Conservation (phyloP, 2,888 invertebrate species). For the Teleogryllus oceanicus region DNA sequence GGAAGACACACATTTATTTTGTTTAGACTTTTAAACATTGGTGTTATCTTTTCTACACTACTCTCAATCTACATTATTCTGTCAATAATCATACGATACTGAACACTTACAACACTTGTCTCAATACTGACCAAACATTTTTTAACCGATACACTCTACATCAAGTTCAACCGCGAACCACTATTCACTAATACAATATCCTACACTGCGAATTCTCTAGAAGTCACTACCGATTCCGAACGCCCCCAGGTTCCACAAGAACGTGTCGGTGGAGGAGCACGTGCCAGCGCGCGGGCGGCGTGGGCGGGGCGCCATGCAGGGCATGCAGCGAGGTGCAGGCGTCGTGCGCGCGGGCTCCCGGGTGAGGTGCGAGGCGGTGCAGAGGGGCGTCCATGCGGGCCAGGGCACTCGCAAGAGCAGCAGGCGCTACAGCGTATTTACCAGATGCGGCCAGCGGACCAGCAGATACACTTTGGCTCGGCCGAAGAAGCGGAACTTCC, state of each 20-base stretch:
- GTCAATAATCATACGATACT: too few relatives aligned
- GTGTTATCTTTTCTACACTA: too few relatives aligned
- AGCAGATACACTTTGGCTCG: constrained; percentile 59
- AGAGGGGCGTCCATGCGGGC: neutral
- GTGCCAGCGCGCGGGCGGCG: neutral
- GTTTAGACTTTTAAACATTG: too few relatives aligned
- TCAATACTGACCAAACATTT: too few relatives aligned
- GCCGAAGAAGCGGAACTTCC: constrained; percentile 58
- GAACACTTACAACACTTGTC: too few relatives aligned
- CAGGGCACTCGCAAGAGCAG: neutral
- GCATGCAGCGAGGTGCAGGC: neutral
- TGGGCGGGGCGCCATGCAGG: neutral
- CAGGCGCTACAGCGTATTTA: constrained; percentile 43
- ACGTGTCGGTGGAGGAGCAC: neutral
- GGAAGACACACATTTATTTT: too few relatives aligned
- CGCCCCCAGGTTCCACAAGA: neutral
- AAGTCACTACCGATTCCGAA: neutral
- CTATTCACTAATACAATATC: neutral
- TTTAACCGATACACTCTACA: too few relatives aligned
- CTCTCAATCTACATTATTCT: too few relatives aligned
- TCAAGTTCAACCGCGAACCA: too few relatives aligned
- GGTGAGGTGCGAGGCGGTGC: neutral
- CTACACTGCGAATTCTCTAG: neutral
- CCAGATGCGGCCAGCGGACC: constrained; percentile 59
- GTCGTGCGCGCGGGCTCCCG: neutral